Evolutionary conservation across 2,888 invertebrate genomes (phyloP), one percentile per base, ranked within the genome.

Genomic region (Calameuta idolon): DNA sequence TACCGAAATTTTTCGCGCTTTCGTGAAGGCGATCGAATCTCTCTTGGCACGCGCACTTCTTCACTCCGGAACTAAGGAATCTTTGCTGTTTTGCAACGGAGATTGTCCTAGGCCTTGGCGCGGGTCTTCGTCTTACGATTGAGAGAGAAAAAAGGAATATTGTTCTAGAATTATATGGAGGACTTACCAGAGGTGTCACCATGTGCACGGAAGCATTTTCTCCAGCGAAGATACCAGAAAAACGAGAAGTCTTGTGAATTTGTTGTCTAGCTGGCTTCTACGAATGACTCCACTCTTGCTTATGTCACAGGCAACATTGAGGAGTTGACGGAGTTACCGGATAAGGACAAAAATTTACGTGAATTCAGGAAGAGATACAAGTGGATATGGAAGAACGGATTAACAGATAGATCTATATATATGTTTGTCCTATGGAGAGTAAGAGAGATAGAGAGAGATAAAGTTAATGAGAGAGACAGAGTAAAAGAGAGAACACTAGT

Each of bases 161-260:
- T 55, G 2, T 23, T 55, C 55, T 55, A 55, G 9, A 15, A 55
- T 55, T 55, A 55, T 55, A 55, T 3, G 55, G 9, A 55, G 81
- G 83, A 88, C 88, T 88, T 83, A 88, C 88, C 85, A 84, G 85
- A 82, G 84, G 85, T 87, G 85, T 89, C 87, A 89, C 86, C 89
- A 89, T 88, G 87, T 89, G 89, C 87, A 86, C 82, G 82, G 80
- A 82, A 86, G 82, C 88, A 89, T 89, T 83, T 81, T 81, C 78
- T 81, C 55, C 55, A 55, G 55, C 55, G 23, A 55, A 55, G 23
- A 55, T 55, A 55, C 9, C 23, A 55, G 23, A 23, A 55, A 23
- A 23, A 55, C 2, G 9, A 55, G 55, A 23, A 55, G 55, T 55
- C 55, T 55, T 55, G 23, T 23, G 55, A 23, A 55, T 55, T 23